Conservation (phyloP, 2,113 vertebrate genomes). For the Notothenia coriiceps region DNA sequence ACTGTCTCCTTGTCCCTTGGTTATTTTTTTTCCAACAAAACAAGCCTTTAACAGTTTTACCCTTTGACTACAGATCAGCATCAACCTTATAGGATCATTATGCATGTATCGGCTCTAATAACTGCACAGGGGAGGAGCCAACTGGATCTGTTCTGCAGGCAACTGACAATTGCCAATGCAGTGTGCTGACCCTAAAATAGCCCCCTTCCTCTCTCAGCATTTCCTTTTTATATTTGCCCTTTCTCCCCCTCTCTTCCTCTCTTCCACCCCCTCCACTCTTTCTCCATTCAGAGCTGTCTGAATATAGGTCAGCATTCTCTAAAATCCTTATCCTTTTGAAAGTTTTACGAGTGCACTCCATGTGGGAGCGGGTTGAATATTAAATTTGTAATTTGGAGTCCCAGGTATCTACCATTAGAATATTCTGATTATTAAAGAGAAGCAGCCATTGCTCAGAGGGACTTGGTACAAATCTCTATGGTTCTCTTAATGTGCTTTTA, state of each 20-base stretch:
- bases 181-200: slow-evolving; percentile 45
- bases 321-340: slow-evolving; percentile 70
- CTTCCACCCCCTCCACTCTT: slow-evolving; percentile 11
- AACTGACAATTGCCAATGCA: neutral
- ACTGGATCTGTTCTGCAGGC: slow-evolving; percentile 40
- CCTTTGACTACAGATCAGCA: slow-evolving; percentile 50
- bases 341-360: slow-evolving; percentile 76
- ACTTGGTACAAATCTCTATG: slow-evolving; percentile 10
- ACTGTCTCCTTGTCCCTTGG: slow-evolving; percentile 32
- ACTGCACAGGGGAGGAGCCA: slow-evolving; percentile 24
- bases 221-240: slow-evolving; percentile 25
- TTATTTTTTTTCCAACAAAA: slow-evolving; percentile 50
- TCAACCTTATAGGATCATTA: slow-evolving; percentile 45
- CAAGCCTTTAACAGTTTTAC: slow-evolving; percentile 51
- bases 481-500: slow-evolving; percentile 33
- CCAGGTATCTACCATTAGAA: slow-evolving; percentile 46
- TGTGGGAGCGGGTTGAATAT: slow-evolving; percentile 72
- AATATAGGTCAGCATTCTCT: slow-evolving; percentile 78
- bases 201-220: slow-evolving; percentile 24
- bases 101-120: slow-evolving; percentile 36
- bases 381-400: slow-evolving; percentile 67
- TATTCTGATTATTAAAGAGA: slow-evolving; percentile 63
- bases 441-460: slow-evolving; percentile 9
- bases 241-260: slow-evolving; percentile 12
- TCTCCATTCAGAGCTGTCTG: slow-evolving; percentile 47